Percentiles rank a stretch among this genome's conserved stretches.
These are phyloP conservation scores for Lateolabrax maculatus DNA, from an alignment of 2,797 vertebrate genomes.

Conservation along the genomic window DNA sequence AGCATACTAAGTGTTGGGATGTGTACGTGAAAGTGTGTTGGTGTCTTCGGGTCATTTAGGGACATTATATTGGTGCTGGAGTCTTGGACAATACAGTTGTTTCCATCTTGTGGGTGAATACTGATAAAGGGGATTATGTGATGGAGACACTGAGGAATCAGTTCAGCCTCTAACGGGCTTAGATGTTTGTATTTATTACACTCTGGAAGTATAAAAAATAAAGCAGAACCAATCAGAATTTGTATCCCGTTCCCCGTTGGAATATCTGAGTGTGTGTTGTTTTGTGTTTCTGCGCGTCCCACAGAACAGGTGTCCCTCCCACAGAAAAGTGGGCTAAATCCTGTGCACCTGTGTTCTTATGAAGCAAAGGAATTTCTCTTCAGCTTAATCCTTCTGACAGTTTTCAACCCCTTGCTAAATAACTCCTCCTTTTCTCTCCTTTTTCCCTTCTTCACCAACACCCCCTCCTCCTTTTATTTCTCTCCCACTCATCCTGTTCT, in stretches of 20 bases:
- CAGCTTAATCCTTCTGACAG: slow-evolving; percentile 79
- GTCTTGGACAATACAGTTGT: slow-evolving; percentile 52
- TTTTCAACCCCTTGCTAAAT: slow-evolving; percentile 66
- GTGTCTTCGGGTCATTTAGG: slow-evolving; percentile 38
- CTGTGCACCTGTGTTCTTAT: slow-evolving; percentile 82
- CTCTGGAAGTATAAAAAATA: slow-evolving; percentile 54
- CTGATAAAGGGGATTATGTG: slow-evolving; percentile 58
- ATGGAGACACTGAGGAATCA: slow-evolving; percentile 53
- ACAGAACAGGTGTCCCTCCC: slow-evolving; percentile 77
- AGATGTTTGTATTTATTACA: slow-evolving; percentile 65
- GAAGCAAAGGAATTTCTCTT: slow-evolving; percentile 79
- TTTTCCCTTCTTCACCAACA: slow-evolving; percentile 11
- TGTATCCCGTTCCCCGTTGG: slow-evolving; percentile 28
- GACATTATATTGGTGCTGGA: slow-evolving; percentile 27
- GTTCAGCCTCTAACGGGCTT: slow-evolving; percentile 42
- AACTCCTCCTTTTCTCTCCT: slow-evolving; percentile 44
- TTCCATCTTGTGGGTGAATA: slow-evolving; percentile 61
- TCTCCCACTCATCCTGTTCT: slow-evolving; percentile 38
- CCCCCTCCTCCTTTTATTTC: background rate
- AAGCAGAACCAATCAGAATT: slow-evolving; percentile 57
- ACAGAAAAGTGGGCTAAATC: slow-evolving; percentile 74
- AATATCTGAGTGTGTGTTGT: slow-evolving; percentile 42
- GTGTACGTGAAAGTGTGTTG: background rate
- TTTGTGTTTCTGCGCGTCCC: slow-evolving; percentile 43
- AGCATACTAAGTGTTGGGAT: background rate